Conservation (phyloP, 2,888 invertebrate species). For the Hedya salicella region DNA sequence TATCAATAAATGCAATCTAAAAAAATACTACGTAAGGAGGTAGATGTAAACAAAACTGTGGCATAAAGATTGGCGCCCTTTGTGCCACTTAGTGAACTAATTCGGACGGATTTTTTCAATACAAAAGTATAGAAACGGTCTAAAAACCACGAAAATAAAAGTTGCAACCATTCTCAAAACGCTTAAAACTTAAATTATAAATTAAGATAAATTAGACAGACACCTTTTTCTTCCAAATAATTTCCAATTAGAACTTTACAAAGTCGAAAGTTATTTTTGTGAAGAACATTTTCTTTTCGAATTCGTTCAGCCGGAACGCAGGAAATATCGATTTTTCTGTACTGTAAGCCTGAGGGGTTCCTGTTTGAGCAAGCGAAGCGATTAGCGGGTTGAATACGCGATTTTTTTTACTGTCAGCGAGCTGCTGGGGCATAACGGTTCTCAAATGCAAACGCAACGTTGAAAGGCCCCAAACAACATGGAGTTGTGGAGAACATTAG, state of each 20-base stretch:
- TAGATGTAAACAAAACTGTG: no score
- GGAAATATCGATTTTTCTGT: constrained; percentile 24
- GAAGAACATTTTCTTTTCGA: constrained; percentile 31
- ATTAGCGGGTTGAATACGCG: not conserved
- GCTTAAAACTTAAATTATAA: constrained; percentile 31
- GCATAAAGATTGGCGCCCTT: no score
- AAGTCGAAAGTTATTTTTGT: constrained; percentile 34
- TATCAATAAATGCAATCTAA: no score
- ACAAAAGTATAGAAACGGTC: no score
- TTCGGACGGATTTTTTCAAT: no score
- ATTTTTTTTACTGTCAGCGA: not conserved
- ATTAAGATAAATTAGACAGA: constrained; percentile 35
- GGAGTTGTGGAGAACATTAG: no score
- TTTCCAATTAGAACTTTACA: constrained; percentile 34
- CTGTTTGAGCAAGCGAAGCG: no score
- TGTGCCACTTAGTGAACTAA: no score
- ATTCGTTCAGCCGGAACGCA: constrained; percentile 22
- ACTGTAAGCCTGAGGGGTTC: not conserved
- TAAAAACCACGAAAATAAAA: not conserved
- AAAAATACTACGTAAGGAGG: no score
- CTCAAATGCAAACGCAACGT: no score
- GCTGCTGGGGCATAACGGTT: no score
- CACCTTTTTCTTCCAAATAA: constrained; percentile 32
- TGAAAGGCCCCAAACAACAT: no score
- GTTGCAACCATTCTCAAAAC: constrained; percentile 7